Evolutionary conservation across 2,113 vertebrate genomes (phyloP), one percentile per base, ranked within the genome.

Genomic region (Mesoclemmys tuberculata): DNA sequence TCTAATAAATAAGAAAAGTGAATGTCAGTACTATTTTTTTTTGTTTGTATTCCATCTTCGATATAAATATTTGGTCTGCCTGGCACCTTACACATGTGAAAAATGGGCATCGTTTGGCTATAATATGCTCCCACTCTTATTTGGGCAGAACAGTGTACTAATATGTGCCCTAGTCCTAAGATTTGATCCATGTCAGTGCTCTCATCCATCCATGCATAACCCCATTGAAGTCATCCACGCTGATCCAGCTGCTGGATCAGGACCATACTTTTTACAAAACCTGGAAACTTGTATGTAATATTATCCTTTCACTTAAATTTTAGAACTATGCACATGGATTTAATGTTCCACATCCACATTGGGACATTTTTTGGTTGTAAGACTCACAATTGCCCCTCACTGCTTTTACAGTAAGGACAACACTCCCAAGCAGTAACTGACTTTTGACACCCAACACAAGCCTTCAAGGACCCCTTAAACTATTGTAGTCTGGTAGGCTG

Each of bases 111-210:
- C 49, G 52, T 29, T 1, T 1, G 81, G 31, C 5, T 21, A 14
- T 29, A 78, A 81, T 48, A 61, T 5, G 3, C 2, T 89, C 68
- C 31, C 5, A 14, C 22, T 74, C 68, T 18, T 41, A 52, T 44
- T 29, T 68, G 31, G 22, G 27, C 11, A 80, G 82, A 82, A 41
- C 13, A 26, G 22, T 16, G 5, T 3, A 14, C 8, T 49, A 21
- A 0, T 0, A 2, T 3, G 24, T 29, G 12, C 13, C 1, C 1
- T 10, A 87, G 38, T 13, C 26, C 7, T 46, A 13, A 22, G 56
- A 1, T 8, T 2, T 75, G 44, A 44, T 10, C 31, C 24, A 4
- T 41, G 44, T 1, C 24, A 35, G 38, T n/a, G 21, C 10, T 12
- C 94, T 54, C 71, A 21, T 35, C 29, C 13, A 18, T 13, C 5